Percentiles rank a stretch among this genome's conserved stretches.
Conservation (phyloP, 2,888 invertebrate genomes). For the Eledona agricola region DNA sequence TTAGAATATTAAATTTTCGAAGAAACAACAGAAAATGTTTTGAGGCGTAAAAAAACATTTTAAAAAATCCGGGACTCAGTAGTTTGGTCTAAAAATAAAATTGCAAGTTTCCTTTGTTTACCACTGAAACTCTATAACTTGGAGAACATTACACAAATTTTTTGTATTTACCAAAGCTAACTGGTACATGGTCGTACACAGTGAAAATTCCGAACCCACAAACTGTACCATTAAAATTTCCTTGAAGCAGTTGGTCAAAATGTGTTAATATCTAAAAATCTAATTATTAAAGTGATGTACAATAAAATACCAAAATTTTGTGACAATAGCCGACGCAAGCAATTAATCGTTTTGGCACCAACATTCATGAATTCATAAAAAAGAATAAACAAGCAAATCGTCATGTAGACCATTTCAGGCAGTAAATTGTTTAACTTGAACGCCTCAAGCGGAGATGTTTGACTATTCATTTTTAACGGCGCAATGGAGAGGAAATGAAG, state of each 20-base stretch:
- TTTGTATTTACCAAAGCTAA: constrained; percentile 1
- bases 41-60: neutral
- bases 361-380: neutral
- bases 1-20: neutral
- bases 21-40: neutral
- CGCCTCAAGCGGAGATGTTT: neutral
- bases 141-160: too few species aligned
- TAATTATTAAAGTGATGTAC: neutral
- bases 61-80: neutral
- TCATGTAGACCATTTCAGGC: neutral
- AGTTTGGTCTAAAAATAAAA: neutral
- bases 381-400: neutral
- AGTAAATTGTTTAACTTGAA: neutral
- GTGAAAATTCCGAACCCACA: neutral
- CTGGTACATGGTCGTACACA: neutral
- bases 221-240: constrained; percentile 1
- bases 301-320: neutral
- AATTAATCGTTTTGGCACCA: neutral
- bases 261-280: neutral
- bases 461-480: too few species aligned
- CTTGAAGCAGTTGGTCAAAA: neutral
- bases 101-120: neutral
- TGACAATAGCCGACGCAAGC: neutral
- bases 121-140: too few species aligned
- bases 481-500: too few species aligned